Percentiles rank a stretch among this genome's conserved stretches.
Evolutionary conservation across 2,888 invertebrate genomes (phyloP).

Genomic region (Dryadula phaetusa): DNA sequence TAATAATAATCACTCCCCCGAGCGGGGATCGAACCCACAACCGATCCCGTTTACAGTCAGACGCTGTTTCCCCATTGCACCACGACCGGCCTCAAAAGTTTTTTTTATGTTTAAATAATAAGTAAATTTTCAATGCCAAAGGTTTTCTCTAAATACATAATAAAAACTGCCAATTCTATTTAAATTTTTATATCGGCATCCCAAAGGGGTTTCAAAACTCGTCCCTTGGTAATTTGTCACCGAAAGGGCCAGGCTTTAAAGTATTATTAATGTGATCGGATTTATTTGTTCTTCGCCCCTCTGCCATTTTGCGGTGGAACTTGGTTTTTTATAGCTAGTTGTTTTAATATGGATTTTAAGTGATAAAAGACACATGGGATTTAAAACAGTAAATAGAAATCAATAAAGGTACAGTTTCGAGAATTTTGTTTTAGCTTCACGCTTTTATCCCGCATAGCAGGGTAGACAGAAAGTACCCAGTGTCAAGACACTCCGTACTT

Average conservation of each 20-base stretch:
- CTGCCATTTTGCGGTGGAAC: background rate
- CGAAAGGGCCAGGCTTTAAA: slow-evolving; percentile 14
- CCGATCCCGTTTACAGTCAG: no score
- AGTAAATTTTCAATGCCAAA: background rate
- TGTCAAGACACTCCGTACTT: background rate
- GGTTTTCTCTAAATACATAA: background rate
- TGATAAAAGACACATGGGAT: no score
- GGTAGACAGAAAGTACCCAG: background rate
- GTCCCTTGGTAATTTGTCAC: slow-evolving; percentile 14
- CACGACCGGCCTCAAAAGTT: no score
- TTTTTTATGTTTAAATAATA: no score
- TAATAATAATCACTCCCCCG: no score
- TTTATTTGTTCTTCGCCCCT: slow-evolving; percentile 2
- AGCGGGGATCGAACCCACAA: no score
- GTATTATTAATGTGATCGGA: slow-evolving; percentile 10
- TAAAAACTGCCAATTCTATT: background rate
- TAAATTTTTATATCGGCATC: background rate
- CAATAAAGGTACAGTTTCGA: no score
- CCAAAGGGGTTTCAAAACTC: slow-evolving; percentile 5
- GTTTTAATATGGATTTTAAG: no score
- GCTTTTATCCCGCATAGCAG: background rate
- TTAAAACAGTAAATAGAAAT: no score
- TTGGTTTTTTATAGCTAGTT: background rate
- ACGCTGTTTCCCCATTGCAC: no score
- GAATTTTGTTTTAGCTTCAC: background rate